Evolutionary conservation across 2,888 invertebrate species (phyloP), one percentile per base, ranked within the genome.

Genomic region (Hecatera dysodea): DNA sequence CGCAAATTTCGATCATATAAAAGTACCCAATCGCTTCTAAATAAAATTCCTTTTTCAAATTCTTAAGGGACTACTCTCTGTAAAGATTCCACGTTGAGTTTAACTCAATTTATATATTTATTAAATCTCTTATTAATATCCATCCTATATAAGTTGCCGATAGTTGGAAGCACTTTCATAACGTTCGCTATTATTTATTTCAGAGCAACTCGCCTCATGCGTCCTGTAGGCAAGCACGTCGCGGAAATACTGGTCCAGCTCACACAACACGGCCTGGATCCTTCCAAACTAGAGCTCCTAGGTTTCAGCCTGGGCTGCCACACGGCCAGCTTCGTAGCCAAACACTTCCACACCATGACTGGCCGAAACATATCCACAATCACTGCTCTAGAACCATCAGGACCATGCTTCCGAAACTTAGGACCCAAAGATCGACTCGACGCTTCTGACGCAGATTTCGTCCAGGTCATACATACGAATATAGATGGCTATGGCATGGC

Each of bases 401-500:
- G 96, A 0, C 95, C 96, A 0, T 96, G 96, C 78, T 96, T 94
- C 48, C 88, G 95, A 61, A 89, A 86, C 2, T 72, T 95, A 19
- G 88, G 83, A 0, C 78, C 89, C 0, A 78, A 87, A 0, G 91
- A 94, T 0, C 86, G 95, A 57, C 85, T 96, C 0, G 90, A 93
- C 57, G 86, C 91, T 0, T 91, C 93, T 0, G 88, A 95, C 61
- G 95, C 95, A 0, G 94, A 95, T 69, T 95, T 94, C 50, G 95
- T 96, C 0, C 92, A 94, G 82, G 95, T 95, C 0, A 82, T 96
- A 8, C 95, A 96, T 64, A 95, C 95, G 0, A 96, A 95, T 65
- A 94, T 95, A n/a, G 96, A 96, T 60, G 95, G 93, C 0, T 95
- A 90, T 27, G 96, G 96, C 0, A 95, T 96, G 95, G 94, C 95